Conservation (phyloP, 2,888 invertebrate species). For the Cantharis nigra region DNA sequence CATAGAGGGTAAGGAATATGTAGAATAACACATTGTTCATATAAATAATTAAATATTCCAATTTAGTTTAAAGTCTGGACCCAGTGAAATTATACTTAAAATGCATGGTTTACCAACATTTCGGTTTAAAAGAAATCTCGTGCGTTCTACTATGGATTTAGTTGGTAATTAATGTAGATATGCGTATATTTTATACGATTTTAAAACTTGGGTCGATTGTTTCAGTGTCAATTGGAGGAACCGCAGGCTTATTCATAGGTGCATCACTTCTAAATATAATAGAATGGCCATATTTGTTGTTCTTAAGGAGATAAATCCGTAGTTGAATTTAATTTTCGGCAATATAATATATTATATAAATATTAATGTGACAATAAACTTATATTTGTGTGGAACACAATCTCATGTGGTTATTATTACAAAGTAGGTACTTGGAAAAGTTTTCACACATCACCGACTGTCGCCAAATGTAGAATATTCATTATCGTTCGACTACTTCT, state of each 20-base stretch:
- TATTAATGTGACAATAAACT: not conserved
- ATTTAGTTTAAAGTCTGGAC: conserved; percentile 34
- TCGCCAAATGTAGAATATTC: not conserved
- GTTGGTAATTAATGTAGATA: conserved; percentile 58
- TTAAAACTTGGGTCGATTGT: conserved; percentile 27
- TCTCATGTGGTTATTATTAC: not conserved
- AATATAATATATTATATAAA: not conserved
- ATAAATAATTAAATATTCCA: not conserved
- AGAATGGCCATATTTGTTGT: conserved; percentile 62
- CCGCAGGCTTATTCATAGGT: conserved; percentile 65
- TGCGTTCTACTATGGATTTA: conserved; percentile 63
- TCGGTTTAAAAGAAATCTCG: conserved; percentile 64
- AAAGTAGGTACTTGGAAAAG: not conserved
- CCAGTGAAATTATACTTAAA: conserved; percentile 55
- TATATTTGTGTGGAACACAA: not conserved
- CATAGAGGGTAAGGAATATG: conserved; percentile 55
- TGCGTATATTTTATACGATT: too few species aligned
- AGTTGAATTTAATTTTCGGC: not conserved
- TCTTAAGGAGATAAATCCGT: conserved; percentile 49
- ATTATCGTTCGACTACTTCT: not conserved
- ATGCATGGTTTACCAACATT: conserved; percentile 62
- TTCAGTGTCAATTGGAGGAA: conserved; percentile 66
- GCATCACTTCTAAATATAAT: conserved; percentile 64
- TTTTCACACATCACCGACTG: not conserved
- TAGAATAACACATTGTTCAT: not conserved